Conservation (phyloP, 2,113 vertebrate species). For the Oryzias woworae region DNA sequence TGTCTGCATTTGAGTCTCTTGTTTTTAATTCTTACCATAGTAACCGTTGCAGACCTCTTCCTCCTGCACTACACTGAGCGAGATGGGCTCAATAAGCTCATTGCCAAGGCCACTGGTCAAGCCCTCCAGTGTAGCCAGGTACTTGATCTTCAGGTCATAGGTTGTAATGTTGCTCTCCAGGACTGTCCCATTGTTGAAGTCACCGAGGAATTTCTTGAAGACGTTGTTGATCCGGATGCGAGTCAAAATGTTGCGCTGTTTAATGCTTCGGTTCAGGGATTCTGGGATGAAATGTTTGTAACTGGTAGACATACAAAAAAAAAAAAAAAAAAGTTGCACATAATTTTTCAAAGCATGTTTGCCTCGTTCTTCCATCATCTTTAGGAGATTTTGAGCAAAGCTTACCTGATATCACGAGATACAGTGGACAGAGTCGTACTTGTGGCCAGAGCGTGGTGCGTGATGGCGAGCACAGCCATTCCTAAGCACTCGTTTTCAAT, state of each 20-base stretch:
- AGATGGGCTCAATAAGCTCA: constrained; percentile 82
- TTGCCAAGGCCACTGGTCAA: constrained; percentile 86
- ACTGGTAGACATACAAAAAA: constrained; percentile 61
- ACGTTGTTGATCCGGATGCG: constrained; percentile 94
- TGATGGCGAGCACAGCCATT: constrained; percentile 96
- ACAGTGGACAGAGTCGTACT: constrained; percentile 76
- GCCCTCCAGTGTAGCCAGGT: constrained; percentile 92
- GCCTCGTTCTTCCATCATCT: not conserved
- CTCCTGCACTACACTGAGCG: constrained; percentile 82
- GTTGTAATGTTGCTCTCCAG: constrained; percentile 87
- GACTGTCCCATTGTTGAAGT: constrained; percentile 93
- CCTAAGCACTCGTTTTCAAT: constrained; percentile 97
- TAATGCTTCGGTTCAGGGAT: constrained; percentile 87
- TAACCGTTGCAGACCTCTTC: constrained; percentile 78
- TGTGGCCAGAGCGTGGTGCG: constrained; percentile 83
- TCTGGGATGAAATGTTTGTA: constrained; percentile 95
- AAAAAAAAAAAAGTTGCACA: not conserved
- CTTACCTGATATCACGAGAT: constrained; percentile 86
- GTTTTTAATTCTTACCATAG: constrained; percentile 38
- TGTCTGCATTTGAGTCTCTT: not conserved
- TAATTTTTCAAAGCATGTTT: not conserved
- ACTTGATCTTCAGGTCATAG: constrained; percentile 95
- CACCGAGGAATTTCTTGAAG: constrained; percentile 95
- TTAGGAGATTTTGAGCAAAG: not conserved
- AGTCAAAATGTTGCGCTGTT: constrained; percentile 91